phyloP scores from a whole-genome alignment of 1,140 invertebrate species.

The Pomacea maculata region DNA sequence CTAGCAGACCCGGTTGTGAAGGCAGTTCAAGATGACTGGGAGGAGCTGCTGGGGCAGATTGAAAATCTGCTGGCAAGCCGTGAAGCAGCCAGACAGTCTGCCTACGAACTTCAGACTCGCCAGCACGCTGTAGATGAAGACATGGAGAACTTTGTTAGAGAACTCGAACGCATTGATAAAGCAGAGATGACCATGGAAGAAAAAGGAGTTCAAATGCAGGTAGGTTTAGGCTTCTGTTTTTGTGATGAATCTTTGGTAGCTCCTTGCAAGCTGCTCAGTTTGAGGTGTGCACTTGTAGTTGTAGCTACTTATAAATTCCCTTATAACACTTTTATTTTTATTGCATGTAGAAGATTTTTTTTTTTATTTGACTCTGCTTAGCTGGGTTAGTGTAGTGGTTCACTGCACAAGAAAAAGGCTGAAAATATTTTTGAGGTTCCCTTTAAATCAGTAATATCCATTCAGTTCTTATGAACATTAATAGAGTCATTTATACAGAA shows the following conservation, averaged over 20 bases:
- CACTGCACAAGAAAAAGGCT: too few relatives aligned
- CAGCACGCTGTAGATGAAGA: conserved; percentile 57
- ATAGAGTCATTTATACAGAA: too few relatives aligned
- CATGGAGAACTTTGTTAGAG: conserved; percentile 54
- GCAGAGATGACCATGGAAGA: conserved; percentile 61
- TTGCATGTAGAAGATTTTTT: neutral
- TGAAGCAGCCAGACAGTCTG: conserved; percentile 41
- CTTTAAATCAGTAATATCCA: too few relatives aligned
- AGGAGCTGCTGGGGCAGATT: conserved; percentile 55
- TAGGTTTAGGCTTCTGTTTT: conserved; percentile 35
- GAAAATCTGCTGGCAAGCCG: conserved; percentile 53
- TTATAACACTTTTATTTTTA: neutral
- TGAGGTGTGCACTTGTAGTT: too few relatives aligned
- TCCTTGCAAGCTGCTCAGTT: too few relatives aligned
- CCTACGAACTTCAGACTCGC: conserved; percentile 47
- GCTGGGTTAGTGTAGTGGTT: neutral
- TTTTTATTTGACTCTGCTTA: neutral
- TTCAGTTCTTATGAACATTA: too few relatives aligned
- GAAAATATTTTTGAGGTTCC: too few relatives aligned
- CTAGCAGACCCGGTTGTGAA: conserved; percentile 53
- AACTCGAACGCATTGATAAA: conserved; percentile 57
- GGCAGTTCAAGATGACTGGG: conserved; percentile 59
- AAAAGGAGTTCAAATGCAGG: conserved; percentile 77
- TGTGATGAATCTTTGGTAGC: neutral
- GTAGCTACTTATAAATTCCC: neutral